Base-by-base conservation (phyloP, 2,797 vertebrate species). In the Sarcoramphus papa region DNA sequence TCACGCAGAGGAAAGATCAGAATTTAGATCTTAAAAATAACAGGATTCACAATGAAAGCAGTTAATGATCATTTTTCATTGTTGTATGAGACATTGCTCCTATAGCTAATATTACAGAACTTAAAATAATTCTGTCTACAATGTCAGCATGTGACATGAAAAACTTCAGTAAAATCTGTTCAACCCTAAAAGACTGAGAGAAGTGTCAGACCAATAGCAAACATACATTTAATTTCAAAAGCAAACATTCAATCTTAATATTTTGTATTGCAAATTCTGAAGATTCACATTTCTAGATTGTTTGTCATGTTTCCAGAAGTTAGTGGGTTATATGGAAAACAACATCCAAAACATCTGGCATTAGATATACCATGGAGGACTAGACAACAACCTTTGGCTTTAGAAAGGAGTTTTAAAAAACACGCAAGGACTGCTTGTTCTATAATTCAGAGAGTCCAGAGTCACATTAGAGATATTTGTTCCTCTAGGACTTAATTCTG, bases 181-280 rank as follows among this genome's bases (percentile, higher is more conserved):
- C 69, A 92, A 50, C 10, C 21, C 45, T 73, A 57, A 67, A 95
- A 92, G 57, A 70, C 30, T 45, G 48, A 51, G 7, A 85, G 60
- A 83, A 83, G 82, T 37, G 23, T 62, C 78, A 82, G 56, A 85
- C 22, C 74, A 68, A 83, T 13, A 89, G 92, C 75, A 95, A 94
- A 82, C 48, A 80, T 68, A 68, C 31, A 59, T 92, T 95, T 96
- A 85, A 96, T 92, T 50, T 93, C 74, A 87, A 95, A 96, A 95
- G 93, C 68, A 96, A 97, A 93, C 92, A 75, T 92, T 94, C 78
- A 60, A 91, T 83, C 88, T 91, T 85, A 91, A 33, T 60, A 90
- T 95, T 94, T 94, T 75, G 78, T 50, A 85, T 75, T 37, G 43
- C 75, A 72, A 93, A 90, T 92, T 85, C 57, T 64, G 40, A 95